A percentile compares a stretch with the other conserved stretches of the same genome.
These are phyloP conservation scores for Lydus trimaculatus DNA, from an alignment of 2,888 invertebrate species.

Conservation along the genomic window DNA sequence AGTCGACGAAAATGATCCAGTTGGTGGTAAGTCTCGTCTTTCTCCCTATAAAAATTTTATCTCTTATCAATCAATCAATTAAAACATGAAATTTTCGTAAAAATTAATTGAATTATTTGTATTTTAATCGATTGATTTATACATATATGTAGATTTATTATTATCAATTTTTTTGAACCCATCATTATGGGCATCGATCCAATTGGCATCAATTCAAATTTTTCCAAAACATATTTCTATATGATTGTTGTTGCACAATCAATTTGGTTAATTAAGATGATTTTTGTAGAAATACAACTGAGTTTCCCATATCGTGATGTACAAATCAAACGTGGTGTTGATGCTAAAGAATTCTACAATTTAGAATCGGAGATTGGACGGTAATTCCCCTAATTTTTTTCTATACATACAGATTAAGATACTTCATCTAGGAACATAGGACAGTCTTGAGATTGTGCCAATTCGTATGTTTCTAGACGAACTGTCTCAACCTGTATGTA, in stretches of 20 bases:
- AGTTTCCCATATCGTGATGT: constrained; percentile 91
- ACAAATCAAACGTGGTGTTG: constrained; percentile 79
- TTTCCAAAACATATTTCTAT: constrained; percentile 9
- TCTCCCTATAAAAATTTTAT: too few relatives aligned
- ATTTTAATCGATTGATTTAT: too few relatives aligned
- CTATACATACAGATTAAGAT: too few relatives aligned
- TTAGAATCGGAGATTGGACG: constrained; percentile 92
- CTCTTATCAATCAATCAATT: too few relatives aligned
- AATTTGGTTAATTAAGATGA: too few relatives aligned
- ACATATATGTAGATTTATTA: too few relatives aligned
- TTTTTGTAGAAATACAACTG: constrained; percentile 82
- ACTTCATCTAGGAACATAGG: too few relatives aligned
- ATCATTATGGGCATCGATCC: constrained; percentile 29
- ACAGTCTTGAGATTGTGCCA: too few relatives aligned
- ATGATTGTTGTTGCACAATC: constrained; percentile 21
- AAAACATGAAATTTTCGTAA: too few relatives aligned
- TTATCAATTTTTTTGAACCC: constrained; percentile 24
- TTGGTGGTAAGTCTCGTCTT: constrained; percentile 87
- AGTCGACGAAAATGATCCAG: constrained; percentile 89
- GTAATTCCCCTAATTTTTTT: constrained; percentile 66
- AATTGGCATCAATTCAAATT: constrained; percentile 30
- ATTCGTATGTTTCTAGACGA: too few relatives aligned
- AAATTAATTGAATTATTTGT: too few relatives aligned
- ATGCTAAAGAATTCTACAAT: constrained; percentile 87
- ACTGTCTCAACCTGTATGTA: too few relatives aligned